A percentile compares a stretch with the other conserved stretches of the same genome.
Evolutionary conservation across 2,113 vertebrate species (phyloP).

Genomic region (Pelvicachromis taeniatus): DNA sequence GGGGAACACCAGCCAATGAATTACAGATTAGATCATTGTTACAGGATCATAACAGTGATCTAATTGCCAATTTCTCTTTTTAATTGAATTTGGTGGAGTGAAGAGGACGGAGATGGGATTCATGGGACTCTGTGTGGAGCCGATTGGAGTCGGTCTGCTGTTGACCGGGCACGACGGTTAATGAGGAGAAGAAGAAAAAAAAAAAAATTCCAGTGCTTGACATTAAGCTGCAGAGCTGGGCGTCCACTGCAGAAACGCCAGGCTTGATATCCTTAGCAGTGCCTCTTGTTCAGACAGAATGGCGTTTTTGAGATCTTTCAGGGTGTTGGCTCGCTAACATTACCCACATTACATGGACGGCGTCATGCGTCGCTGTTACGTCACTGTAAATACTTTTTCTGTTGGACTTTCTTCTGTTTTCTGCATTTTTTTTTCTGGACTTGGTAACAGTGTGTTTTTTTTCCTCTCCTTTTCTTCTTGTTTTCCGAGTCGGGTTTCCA

Average conservation of each 20-base stretch:
- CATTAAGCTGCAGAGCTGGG: constrained; percentile 31
- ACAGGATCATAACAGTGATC: constrained; percentile 77
- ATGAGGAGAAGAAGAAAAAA: neutral
- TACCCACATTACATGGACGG: neutral
- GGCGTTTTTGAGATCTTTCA: neutral
- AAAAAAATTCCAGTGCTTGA: constrained; percentile 3
- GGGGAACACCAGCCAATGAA: constrained; percentile 74
- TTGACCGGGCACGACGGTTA: constrained; percentile 42
- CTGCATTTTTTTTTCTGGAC: neutral
- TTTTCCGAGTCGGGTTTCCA: neutral
- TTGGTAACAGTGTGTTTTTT: neutral
- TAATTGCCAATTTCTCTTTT: constrained; percentile 81
- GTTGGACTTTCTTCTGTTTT: neutral
- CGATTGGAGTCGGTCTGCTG: constrained; percentile 29
- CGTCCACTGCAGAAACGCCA: constrained; percentile 14
- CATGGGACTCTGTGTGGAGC: constrained; percentile 40
- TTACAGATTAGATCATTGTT: constrained; percentile 81
- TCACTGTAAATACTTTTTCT: neutral
- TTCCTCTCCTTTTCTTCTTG: neutral
- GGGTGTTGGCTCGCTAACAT: neutral
- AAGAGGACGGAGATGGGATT: constrained; percentile 70
- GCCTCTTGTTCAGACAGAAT: neutral
- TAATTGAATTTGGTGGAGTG: constrained; percentile 81
- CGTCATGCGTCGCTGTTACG: neutral
- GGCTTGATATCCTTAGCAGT: neutral